Conservation (phyloP, 2,797 vertebrate species). For the Sebastes cheni region DNA sequence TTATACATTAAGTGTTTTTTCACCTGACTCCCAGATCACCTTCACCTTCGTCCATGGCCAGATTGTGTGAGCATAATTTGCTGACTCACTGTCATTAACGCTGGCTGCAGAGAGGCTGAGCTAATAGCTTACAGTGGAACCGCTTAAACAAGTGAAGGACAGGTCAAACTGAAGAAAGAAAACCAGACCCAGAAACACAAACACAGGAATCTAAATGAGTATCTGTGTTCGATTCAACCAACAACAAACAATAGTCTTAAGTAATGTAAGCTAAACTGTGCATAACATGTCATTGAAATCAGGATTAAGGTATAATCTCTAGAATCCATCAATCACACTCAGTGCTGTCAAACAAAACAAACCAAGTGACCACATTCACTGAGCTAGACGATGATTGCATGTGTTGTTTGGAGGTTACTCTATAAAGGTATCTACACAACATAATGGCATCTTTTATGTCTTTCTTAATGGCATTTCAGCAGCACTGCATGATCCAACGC, state of each 20-base stretch:
- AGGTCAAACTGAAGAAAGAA: too few relatives aligned
- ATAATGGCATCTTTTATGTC: not conserved
- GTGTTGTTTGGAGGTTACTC: not conserved
- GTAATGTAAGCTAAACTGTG: not conserved
- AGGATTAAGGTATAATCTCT: not conserved
- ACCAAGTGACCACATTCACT: not conserved
- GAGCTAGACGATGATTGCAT: not conserved
- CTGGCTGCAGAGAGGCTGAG: not conserved
- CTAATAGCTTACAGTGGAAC: not conserved
- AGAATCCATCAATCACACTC: not conserved
- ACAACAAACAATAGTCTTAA: not conserved
- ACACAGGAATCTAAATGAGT: not conserved
- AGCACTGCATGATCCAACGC: not conserved
- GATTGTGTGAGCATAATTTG: not conserved
- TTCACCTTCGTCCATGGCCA: conserved; percentile 1
- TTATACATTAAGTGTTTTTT: not conserved
- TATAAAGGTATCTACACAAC: not conserved
- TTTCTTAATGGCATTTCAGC: not conserved
- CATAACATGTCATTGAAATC: not conserved
- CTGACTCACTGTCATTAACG: conserved; percentile 21
- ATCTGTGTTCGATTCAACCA: too few relatives aligned
- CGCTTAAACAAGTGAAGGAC: not conserved
- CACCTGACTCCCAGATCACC: not conserved
- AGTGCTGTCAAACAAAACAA: not conserved
- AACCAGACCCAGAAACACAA: not conserved